Evolutionary conservation across 2,113 vertebrate species (phyloP), one percentile per base, ranked within the genome.

Genomic region (Alectura lathami): DNA sequence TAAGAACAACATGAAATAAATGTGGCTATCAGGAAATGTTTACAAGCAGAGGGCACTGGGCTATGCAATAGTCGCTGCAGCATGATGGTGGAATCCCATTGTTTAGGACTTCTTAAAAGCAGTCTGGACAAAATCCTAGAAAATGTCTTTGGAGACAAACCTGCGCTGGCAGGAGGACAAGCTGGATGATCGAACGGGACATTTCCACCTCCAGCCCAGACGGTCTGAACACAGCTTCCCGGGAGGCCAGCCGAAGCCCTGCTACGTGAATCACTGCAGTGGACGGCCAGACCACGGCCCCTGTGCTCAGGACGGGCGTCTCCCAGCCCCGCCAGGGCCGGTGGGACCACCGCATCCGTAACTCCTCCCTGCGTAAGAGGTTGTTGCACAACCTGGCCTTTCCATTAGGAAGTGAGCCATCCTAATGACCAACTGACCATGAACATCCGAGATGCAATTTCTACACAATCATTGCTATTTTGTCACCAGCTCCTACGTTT

Each of bases 111-210:
- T 88, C 54, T 20, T 53, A 32, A 27, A 66, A 92, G 60, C 40
- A 13, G 12, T 40, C 66, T 97, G 96, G 94, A 84, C 48, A 60
- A 60, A 86, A 86, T 93, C 92, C 89, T 94, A 62, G 89, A 89
- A 95, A 93, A 92, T 0, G 43, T 87, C 96, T 83, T 91, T 82
- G 36, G 91, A 92, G 86, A 92, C 90, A 90, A 92, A 95, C 93
- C 93, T 96, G 93, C 1, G 0, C 74, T 93, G 90, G 73, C 95
- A 88, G 74, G 48, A 77, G 42, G 45, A 76, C 0, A 9, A 81
- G 67, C 66, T 47, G 68, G 85, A 64, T 38, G 75, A 83, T 56
- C 82, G 73, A 81, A 69, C 17, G 23, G 82, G 82, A 21, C 43
- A 32, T 4, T 24, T 89, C 69, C 78, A 73, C 59, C 82, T 81